Evolutionary conservation across 2,888 invertebrate species (phyloP), one percentile per base, ranked within the genome.

Genomic region (Dioctria rufipes): DNA sequence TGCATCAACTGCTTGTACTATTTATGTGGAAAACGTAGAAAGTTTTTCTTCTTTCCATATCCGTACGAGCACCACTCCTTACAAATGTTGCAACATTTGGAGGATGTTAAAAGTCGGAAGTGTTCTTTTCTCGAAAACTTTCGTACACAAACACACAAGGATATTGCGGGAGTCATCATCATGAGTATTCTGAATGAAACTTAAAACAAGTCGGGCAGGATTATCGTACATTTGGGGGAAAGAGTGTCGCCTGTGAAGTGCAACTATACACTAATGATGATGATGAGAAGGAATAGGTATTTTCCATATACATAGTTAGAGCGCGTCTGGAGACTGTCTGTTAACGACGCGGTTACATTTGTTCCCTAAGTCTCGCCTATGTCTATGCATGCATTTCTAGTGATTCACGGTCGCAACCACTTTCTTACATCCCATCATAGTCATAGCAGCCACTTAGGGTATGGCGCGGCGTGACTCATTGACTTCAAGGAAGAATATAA

Each of bases 1-100:
- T 51, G 69, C 69, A 69, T 69, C 69, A 69, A 69, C 69, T 51
- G 69, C 54, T 69, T 69, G 69, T 69, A 69, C 49, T 25, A 25
- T 25, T 25, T 49, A 69, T 69, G 69, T 69, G 51, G 25, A 69
- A 51, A 51, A 69, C 51, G 39, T 51, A 69, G 49, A 69, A 69
- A 69, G 43, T 69, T 69, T 51, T 69, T 3, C 69, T 37, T 67
- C 49, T 69, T 25, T 25, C 25, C 2, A 25, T 25, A 25, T 25
- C 25, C 25, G 25, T 25, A 25, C 25, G 25, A 25, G 25, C 25
- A 25, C 69, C 69, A 51, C 51, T n/a, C 69, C 51, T 39, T 5
- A 25, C 49, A 37, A 51, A 54, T 37, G 69, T 49, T 25, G 39
- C 69, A 54, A 11, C 54, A 6, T 6, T 54, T 51, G 49, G 51